Percentiles rank a stretch among this genome's conserved stretches.
These are phyloP conservation scores for Frieseomelitta varia DNA, from an alignment of 1,140 invertebrate genomes.

Conservation along the genomic window DNA sequence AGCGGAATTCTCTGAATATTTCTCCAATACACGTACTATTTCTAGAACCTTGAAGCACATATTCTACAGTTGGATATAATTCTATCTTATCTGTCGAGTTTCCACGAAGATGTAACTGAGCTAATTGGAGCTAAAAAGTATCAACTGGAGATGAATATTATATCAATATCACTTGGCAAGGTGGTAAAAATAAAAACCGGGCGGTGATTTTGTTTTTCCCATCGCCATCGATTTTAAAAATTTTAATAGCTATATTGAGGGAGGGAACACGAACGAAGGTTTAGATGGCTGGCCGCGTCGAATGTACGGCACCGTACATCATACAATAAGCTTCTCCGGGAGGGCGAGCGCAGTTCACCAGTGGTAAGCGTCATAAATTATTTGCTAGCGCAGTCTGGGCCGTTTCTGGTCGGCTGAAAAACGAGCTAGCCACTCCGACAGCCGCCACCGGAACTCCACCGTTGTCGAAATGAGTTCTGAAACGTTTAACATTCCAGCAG, in stretches of 20 bases:
- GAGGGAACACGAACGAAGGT: slow-evolving; percentile 36
- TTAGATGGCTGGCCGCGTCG: slow-evolving; percentile 55
- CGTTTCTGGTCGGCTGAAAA: slow-evolving; percentile 69
- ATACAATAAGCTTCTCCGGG: slow-evolving; percentile 72
- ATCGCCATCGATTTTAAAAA: neutral
- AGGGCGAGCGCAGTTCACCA: slow-evolving; percentile 67
- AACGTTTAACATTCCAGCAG: slow-evolving; percentile 70
- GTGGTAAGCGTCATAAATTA: slow-evolving; percentile 77
- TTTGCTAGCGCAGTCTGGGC: slow-evolving; percentile 61
- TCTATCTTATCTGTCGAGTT: too few species aligned
- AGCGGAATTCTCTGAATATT: neutral
- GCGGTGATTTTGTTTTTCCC: neutral
- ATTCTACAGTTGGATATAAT: too few species aligned
- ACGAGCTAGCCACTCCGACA: slow-evolving; percentile 46
- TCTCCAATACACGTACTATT: neutral
- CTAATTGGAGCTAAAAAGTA: neutral
- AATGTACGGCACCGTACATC: slow-evolving; percentile 66
- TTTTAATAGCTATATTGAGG: slow-evolving; percentile 47
- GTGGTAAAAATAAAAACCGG: neutral
- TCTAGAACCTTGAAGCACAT: neutral
- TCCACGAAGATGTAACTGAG: neutral
- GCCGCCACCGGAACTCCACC: slow-evolving; percentile 43
- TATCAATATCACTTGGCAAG: neutral
- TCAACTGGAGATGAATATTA: neutral
- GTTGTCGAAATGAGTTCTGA: slow-evolving; percentile 59